Evolutionary conservation across 2,888 invertebrate species (phyloP), one percentile per base, ranked within the genome.

Genomic region (Ochlodes sylvanus): DNA sequence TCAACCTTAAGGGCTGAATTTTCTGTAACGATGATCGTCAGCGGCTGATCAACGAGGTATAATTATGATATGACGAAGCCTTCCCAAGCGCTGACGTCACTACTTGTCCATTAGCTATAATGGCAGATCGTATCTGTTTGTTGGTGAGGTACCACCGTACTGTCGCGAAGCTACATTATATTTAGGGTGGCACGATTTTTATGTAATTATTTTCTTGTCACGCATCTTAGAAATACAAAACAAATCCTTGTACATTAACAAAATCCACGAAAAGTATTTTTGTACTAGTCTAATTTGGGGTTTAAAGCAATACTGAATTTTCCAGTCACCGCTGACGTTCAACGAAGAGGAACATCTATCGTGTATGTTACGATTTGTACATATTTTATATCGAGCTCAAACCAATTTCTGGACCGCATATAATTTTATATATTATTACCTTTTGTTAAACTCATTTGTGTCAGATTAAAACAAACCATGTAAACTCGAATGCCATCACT

Each of bases 401-500:
- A 6, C 52, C 6, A 15, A 47, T 6, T 15, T 21, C 54, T 12
- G 60, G 19, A 17, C 27, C 19, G 15, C 19, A 34, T 41, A 54
- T 42, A 32, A 42, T 65, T 14, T 66, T 66, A 52, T 52, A 54
- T 32, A 60, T 42, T 32, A 60, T 42, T 54, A 19, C 44, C 42
- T 66, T 54, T 44, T 52, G 12, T 19, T 50, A 61, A 67, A 61
- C 54, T 44, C 50, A 61, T 61, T 52, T 66, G 57, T 47, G 56
- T 34, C 64, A 58, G 58, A 67, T 44, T n/a, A 17, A 9, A 61
- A 34, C n/a, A 55, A 67, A 58, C 44, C 44, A 41, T 66, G 60
- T 67, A 67, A 54, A 60, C 61, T 67, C 67, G 67, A 42, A 54
- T 41, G 54, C 60, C 44, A 60, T 66, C 60, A 66, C 54, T 60